Evolutionary conservation across 2,888 invertebrate genomes (phyloP).

Genomic region (Ornithoptera priamus): DNA sequence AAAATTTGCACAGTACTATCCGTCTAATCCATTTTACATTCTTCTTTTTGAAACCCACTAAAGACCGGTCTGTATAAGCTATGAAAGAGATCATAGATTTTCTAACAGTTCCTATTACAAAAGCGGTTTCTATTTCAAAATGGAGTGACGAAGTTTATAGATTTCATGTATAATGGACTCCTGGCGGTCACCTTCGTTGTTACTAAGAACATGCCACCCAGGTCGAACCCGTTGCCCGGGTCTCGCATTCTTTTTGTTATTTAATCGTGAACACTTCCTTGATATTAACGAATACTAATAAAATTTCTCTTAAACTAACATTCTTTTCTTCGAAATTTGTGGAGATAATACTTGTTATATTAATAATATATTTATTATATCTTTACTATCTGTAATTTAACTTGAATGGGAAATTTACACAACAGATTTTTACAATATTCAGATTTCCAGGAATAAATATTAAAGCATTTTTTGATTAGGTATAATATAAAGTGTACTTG

Average conservation of each 20-base stretch:
- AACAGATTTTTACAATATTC: no score
- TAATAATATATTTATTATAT: no score
- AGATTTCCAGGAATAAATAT: no score
- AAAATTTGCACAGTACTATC: no score
- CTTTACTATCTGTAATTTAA: no score
- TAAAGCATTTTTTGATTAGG: no score
- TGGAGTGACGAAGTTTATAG: conserved; percentile 53
- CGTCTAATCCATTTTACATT: not conserved
- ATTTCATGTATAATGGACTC: conserved; percentile 45
- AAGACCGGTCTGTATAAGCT: conserved; percentile 20
- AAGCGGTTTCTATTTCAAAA: conserved; percentile 46
- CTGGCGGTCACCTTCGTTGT: conserved; percentile 57
- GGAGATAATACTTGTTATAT: no score
- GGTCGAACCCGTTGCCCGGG: conserved; percentile 48
- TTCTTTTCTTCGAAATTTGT: not conserved
- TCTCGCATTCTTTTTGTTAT: conserved; percentile 27
- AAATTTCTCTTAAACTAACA: not conserved
- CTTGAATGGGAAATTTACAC: no score
- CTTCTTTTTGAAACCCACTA: not conserved
- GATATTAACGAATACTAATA: conserved; percentile 22
- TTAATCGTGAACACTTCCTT: conserved; percentile 28
- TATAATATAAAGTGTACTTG: no score
- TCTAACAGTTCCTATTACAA: conserved; percentile 40
- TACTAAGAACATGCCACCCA: conserved; percentile 75
- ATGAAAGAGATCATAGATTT: conserved; percentile 35